Base-by-base conservation (phyloP, 1,140 invertebrate genomes). In the Conus ventricosus region DNA sequence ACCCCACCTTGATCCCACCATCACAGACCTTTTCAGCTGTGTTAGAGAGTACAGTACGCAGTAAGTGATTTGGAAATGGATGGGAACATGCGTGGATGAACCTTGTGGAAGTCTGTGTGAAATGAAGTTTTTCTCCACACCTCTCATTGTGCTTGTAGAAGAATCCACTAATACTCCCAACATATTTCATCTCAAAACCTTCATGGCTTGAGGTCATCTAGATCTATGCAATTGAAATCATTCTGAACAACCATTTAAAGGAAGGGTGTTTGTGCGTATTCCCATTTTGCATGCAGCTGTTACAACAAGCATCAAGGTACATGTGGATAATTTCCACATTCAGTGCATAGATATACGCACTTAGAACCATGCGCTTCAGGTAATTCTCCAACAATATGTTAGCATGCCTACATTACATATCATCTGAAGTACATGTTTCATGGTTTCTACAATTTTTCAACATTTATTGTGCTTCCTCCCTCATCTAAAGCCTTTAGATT, bases 151-250 rank as follows among this genome's bases (percentile, higher is more conserved):
- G 20, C 11, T 63, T 71, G 67, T 71, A 5, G 25, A 78, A 78
- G 39, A 27, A 27, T 78, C 76, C 76, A 78, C 23, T 10, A 39
- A 78, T 39, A 39, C n/a, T 39, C 25, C 39, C 76, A 51, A 10
- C 11, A 39, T 78, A 25, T 78, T 8, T 78, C 17, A 8, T 51
- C 76, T 39, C 27, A 27, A 78, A 78, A 78, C 76, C 76, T 10
- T 27, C 76, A 27, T 78, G 76, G 76, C 39, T 78, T 78, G 76
- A 78, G 15, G 76, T 78, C 25, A 39, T 78, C 39, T 78, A 39
- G 39, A 78, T 78, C 76, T 78, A 78, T 78, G 76, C 76, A 78
- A 78, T 78, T 78, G 11, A 71, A 71, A n/a, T 71, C 67, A 71
- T 20, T 71, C 20, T 23, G 67, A 23, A 71, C 67, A 23, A 20